Base-by-base conservation (phyloP, 2,113 vertebrate genomes). In the cattle (Bos taurus) region DNA sequence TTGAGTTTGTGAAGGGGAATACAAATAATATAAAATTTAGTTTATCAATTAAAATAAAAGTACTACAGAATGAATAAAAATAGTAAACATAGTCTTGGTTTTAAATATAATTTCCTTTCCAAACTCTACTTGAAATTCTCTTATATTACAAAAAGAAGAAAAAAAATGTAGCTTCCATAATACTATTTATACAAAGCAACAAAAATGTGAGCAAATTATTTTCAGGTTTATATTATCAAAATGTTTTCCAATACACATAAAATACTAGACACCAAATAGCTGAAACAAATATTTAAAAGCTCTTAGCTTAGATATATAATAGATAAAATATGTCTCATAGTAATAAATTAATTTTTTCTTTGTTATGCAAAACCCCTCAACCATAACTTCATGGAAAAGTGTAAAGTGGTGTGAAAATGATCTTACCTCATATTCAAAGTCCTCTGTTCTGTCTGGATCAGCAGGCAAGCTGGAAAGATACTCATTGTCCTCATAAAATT, bases 391-490 rank as follows among this genome's bases (percentile, higher is more conserved):
- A 94, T 46, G 94, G 96, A 95, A 91, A 93, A 59, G 95, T 21
- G 33, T 36, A 95, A 93, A 93, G 92, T 40, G 60, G n/a, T 93
- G 62, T 97, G 96, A 93, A 95, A 92, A 54, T 62, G 52, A 81
- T 98, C 99, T 99, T 99, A 99, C 99, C 99, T 99, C 99, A 43
- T 99, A 99, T 97, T 99, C 99, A 91, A 99, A 99, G 97, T 99
- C 99, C 71, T 99, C 99, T 28, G 99, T 98, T 99, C 99, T 99
- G 95, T 99, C 99, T 95, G 98, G 99, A 82, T 99, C 99, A 78
- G 99, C 99, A 77, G 99, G 99, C 98, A 99, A 97, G 96, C 99
- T 99, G 98, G 99, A 99, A 95, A 99, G 99, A 98, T 99, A 99
- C 98, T 99, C 99, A 9, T 99, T 99, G 97, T 99, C 99, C 94